Base-by-base conservation (phyloP, 2,888 invertebrate genomes). In the Ernsta delagoae region DNA sequence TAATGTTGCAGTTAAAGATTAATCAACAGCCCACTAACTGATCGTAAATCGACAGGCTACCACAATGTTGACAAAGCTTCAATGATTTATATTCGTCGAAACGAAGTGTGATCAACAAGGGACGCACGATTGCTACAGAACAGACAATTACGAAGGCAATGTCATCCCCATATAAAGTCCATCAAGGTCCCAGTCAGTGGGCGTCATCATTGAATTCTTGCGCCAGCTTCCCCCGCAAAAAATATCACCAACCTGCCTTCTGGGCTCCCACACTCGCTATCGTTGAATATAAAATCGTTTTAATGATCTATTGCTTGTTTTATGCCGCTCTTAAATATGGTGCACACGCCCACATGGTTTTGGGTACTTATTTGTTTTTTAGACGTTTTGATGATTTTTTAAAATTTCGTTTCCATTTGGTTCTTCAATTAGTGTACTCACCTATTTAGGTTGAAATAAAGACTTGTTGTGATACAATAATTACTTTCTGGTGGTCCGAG, bases 171-270 rank as follows among this genome's bases (percentile, higher is more conserved):
- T 87, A 86, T 85, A 85, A 72, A 83, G 89, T 24, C 64, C 34
- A 61, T 71, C 88, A 91, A 92, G 92, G 92, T 81, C 76, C 72
- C 9, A 41, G 8, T 0, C 31, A 53, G 91, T 88, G 74, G 91
- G 92, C 77, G 89, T 82, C 79, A 82, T 83, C 87, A 87, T 89
- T 88, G 87, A 86, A 82, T 82, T 75, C 74, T 83, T 75, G 73
- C 75, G 75, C 78, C 79, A 75, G 75, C 82, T 65, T 75, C 80
- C 89, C 83, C 83, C 87, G 84, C 87, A 83, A 81, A 82, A 83
- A 82, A 79, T 78, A 74, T 77, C 53, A 53, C 24, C 78, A 81
- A 78, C 72, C 70, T 66, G 79, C 75, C 71, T 78, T 76, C 73
- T 66, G 39, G 24, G 77, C 84, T 80, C 90, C 89, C 83, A 89